Percentiles rank a stretch among this genome's conserved stretches.
These are phyloP conservation scores for Galendromus occidentalis DNA, from an alignment of 1,140 invertebrate species.

Conservation along the genomic window DNA sequence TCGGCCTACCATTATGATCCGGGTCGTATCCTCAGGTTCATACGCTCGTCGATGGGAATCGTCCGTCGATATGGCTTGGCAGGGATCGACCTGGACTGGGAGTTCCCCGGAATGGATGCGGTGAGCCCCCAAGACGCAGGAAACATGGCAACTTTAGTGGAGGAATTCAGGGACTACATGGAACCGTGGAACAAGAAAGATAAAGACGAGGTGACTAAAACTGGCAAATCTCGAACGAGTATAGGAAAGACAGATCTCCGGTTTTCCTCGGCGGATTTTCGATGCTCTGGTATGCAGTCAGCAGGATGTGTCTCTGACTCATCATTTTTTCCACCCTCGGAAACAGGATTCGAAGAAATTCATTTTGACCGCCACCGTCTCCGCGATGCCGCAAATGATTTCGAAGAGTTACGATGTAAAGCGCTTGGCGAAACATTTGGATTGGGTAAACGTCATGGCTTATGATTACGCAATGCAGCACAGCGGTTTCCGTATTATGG, in stretches of 20 bases:
- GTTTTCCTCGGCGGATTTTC: too few species aligned
- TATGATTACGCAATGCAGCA: not conserved
- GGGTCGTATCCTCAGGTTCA: not conserved
- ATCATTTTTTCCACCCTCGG: too few species aligned
- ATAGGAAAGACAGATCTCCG: too few species aligned
- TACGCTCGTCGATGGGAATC: not conserved
- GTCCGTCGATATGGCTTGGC: not conserved
- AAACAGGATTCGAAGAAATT: not conserved
- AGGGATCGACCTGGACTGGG: not conserved
- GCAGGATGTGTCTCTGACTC: too few species aligned
- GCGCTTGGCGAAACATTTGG: not conserved
- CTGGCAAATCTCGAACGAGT: too few species aligned
- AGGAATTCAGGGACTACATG: constrained; percentile 1
- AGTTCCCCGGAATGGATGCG: not conserved
- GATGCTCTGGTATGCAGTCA: too few species aligned
- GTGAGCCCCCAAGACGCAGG: too few species aligned
- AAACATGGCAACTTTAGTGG: not conserved
- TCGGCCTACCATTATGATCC: too few species aligned
- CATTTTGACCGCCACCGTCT: not conserved
- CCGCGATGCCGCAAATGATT: not conserved
- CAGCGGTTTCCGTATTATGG: not conserved
- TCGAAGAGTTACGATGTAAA: not conserved
- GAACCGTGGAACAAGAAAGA: not conserved
- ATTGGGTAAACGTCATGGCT: not conserved
- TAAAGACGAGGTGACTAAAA: not conserved